Base-by-base conservation (phyloP, 37 sponge, comb jelly and placozoan genomes). In the Ephydatia muelleri region DNA sequence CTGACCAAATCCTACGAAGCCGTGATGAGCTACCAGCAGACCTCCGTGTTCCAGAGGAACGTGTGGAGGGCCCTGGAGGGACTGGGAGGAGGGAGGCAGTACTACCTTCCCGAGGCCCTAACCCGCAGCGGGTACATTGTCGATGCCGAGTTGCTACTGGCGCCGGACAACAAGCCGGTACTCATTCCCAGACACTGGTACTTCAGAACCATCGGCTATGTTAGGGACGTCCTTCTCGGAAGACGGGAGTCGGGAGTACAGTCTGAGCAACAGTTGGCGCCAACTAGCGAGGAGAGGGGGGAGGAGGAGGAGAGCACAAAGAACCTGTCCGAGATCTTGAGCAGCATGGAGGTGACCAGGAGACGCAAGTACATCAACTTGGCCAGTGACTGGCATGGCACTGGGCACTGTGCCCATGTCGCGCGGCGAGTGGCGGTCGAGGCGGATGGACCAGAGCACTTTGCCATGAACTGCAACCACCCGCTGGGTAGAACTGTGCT, bases 371-470 rank as follows among this genome's bases (percentile, higher is more conserved):
- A 32, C 48, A 12, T 81, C 36, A 81, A 81, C 65, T 49, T 88
- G 64, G 88, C 88, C 27, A 88, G 88, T 49, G 88, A 88, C 73
- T 88, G 88, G 88, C 76, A 38, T 30, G 21, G 34, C 28, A 40
- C 2, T 0, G 16, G 31, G 25, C 37, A 36, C 1, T 64, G 23
- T 21, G 11, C 37, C 4, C 29, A 36, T 2, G 77, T 75, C 0
- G 30, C 40, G 26, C 57, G 72, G 3, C 33, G 79, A 26, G 79
- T 91, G 25, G 88, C 88, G 1, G 64, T 91, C 2, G 91, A 91
- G 80, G 88, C 78, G 22, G 91, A 91, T 83, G 91, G 91, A 19
- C 83, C 68, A n/a, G 67, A 39, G 26, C 91, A 91, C 65, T 91
- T 57, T 37, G 79, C 76, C 13, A 34, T 30, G 31, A 87, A 82